Conservation (phyloP, 2,797 vertebrate genomes). For the Pangasius mekongensis region DNA sequence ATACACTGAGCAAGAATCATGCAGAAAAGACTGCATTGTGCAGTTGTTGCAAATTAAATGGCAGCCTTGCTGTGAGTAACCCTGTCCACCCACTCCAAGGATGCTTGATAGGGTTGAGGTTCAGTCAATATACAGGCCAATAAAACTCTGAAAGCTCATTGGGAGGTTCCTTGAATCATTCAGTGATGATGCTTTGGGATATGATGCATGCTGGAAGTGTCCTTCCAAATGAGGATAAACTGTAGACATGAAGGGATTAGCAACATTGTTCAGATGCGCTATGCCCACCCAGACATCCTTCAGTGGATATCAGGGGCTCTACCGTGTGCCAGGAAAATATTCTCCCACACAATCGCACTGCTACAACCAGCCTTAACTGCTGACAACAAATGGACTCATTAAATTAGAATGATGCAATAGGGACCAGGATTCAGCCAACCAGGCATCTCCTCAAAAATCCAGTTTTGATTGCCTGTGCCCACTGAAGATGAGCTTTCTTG, state of each 20-base stretch:
- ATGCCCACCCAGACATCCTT: slow-evolving; percentile 2
- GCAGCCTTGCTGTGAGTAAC: background rate
- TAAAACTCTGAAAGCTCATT: background rate
- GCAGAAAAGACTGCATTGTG: background rate
- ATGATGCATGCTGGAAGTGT: slow-evolving; percentile 11
- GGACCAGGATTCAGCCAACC: background rate
- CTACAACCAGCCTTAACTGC: background rate
- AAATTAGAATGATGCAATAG: background rate
- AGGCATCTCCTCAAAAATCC: background rate
- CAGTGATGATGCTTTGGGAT: slow-evolving; percentile 13
- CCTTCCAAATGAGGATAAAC: slow-evolving; percentile 15
- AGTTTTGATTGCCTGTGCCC: background rate
- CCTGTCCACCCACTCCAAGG: background rate
- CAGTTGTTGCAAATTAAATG: background rate
- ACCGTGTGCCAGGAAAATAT: background rate
- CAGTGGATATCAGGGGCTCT: background rate
- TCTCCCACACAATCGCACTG: background rate
- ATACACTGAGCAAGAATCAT: background rate
- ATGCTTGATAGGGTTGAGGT: background rate
- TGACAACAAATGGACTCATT: background rate
- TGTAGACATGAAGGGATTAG: slow-evolving; percentile 15
- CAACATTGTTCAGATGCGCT: slow-evolving; percentile 19
- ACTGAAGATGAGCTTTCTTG: background rate
- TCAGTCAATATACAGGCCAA: background rate
- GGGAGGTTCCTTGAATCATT: background rate